phyloP scores from a whole-genome alignment of 2,797 vertebrate species.

The Phaenicophaeus curvirostris region DNA sequence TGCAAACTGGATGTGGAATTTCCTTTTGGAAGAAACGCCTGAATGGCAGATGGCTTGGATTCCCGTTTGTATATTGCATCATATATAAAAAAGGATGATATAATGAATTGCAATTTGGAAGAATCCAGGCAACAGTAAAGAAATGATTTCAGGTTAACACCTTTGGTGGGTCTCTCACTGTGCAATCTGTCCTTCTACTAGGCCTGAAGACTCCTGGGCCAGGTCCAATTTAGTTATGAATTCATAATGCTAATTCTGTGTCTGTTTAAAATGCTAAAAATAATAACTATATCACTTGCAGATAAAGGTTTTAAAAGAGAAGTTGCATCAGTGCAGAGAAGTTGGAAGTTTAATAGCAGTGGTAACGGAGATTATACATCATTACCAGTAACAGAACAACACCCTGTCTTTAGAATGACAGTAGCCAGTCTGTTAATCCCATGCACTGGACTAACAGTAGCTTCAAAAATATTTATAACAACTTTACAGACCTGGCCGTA shows the following conservation, averaged over 20 bases:
- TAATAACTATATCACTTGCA: not conserved
- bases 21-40: conserved; percentile 29
- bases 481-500: not conserved
- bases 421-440: not conserved
- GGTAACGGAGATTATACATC: not conserved
- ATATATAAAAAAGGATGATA: conserved; percentile 35
- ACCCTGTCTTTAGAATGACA: not conserved
- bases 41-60: conserved; percentile 41
- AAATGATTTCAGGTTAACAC: not conserved
- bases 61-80: conserved; percentile 33
- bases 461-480: not conserved
- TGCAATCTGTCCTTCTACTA: not conserved
- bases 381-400: not conserved
- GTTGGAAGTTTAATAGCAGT: not conserved
- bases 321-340: not conserved
- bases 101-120: conserved; percentile 1
- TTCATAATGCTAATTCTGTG: not conserved
- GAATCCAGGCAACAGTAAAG: not conserved
- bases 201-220: not conserved
- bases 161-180: not conserved
- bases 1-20: conserved; percentile 63
- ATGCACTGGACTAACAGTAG: not conserved
- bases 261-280: not conserved
- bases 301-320: not conserved
- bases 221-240: not conserved